These are phyloP conservation scores for Drosophila tani DNA, from an alignment of 1,140 invertebrate species.

Conservation along the genomic window DNA sequence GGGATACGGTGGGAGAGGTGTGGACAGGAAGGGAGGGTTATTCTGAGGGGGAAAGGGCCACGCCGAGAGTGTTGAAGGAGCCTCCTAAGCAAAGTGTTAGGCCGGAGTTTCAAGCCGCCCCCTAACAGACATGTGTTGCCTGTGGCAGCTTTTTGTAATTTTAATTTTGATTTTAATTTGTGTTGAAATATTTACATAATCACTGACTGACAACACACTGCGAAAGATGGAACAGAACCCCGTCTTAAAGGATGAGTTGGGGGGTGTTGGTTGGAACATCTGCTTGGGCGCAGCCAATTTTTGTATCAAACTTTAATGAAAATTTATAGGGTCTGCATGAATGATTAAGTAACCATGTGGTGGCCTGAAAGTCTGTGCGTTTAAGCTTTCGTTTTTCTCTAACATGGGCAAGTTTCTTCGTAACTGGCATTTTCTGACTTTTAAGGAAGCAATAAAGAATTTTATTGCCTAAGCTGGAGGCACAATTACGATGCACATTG, in stretches of 20 bases:
- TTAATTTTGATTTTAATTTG: slow-evolving; percentile 84
- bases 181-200: slow-evolving; percentile 84
- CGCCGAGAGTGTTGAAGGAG: slow-evolving; percentile 31
- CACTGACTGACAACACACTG: slow-evolving; percentile 78
- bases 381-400: slow-evolving; percentile 44
- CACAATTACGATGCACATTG: slow-evolving; percentile 14
- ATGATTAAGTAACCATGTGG: slow-evolving; percentile 73
- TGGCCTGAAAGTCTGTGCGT: slow-evolving; percentile 20
- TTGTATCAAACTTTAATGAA: slow-evolving; percentile 81
- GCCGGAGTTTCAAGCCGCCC: slow-evolving; percentile 24
- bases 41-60: neutral
- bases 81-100: slow-evolving; percentile 69
- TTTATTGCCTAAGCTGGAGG: slow-evolving; percentile 42
- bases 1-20: slow-evolving; percentile 10
- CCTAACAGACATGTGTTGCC: slow-evolving; percentile 74
- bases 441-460: slow-evolving; percentile 55
- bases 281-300: slow-evolving; percentile 62
- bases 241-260: slow-evolving; percentile 16
- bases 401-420: neutral
- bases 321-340: slow-evolving; percentile 82
- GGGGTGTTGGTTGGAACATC: slow-evolving; percentile 40
- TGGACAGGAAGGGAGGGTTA: slow-evolving; percentile 1
- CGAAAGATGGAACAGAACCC: slow-evolving; percentile 22
- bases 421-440: slow-evolving; percentile 49
- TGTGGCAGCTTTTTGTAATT: slow-evolving; percentile 81